A percentile compares a stretch with the other conserved stretches of the same genome.
These are phyloP conservation scores for Manis javanica DNA, from an alignment of 2,797 vertebrate genomes.

Conservation along the genomic window DNA sequence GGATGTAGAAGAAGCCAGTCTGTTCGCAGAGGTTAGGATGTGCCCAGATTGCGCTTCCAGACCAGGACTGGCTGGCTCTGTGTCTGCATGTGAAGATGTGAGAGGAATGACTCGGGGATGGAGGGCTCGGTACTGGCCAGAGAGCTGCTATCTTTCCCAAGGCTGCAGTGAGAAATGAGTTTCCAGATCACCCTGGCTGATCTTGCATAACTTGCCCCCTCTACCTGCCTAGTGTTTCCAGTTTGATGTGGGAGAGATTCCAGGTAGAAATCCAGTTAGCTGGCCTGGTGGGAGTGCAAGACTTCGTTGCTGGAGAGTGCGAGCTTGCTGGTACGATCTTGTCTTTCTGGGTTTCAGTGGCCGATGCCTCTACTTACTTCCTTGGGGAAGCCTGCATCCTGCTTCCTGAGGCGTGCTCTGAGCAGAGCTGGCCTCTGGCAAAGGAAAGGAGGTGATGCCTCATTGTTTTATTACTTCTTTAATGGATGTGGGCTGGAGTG, in stretches of 20 bases:
- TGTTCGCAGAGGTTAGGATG: neutral
- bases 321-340: neutral
- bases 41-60: slow-evolving; percentile 12
- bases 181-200: neutral
- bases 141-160: neutral
- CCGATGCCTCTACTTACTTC: neutral
- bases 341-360: neutral
- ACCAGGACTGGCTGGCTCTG: slow-evolving; percentile 3
- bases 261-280: neutral
- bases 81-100: neutral
- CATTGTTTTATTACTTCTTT: slow-evolving; percentile 1
- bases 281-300: neutral
- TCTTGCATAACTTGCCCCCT: neutral
- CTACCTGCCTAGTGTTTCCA: neutral
- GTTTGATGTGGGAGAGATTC: neutral
- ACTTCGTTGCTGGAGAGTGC: neutral
- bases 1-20: slow-evolving; percentile 37
- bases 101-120: neutral
- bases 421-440: neutral
- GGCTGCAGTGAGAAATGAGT: neutral
- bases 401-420: neutral
- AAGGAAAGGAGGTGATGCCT: neutral
- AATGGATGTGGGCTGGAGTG: neutral
- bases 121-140: neutral
- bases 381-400: neutral